Evolutionary conservation across 2,888 invertebrate species (phyloP).

Genomic region (Macrosiphum euphorbiae): DNA sequence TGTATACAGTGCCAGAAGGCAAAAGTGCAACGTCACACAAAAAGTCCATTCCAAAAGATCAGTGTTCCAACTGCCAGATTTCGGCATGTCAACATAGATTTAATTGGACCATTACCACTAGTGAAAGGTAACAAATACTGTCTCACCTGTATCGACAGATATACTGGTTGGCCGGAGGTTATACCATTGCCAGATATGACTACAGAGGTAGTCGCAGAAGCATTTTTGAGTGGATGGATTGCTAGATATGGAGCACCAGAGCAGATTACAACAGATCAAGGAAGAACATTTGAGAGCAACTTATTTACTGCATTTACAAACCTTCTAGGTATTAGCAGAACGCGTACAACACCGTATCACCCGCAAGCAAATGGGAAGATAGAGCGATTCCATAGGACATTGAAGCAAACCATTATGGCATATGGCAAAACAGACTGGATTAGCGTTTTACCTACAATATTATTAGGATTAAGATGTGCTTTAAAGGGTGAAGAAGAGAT

Average conservation of each 20-base stretch:
- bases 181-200: neutral
- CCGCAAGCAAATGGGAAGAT: constrained; percentile 58
- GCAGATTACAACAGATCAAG: too few species aligned
- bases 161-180: constrained; percentile 16
- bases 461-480: neutral
- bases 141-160: neutral
- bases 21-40: neutral
- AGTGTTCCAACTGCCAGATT: neutral
- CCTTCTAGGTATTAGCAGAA: neutral
- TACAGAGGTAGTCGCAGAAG: neutral
- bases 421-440: neutral
- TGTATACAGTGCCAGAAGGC: constrained; percentile 69
- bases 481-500: neutral
- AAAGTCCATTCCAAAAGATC: neutral
- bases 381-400: constrained; percentile 62
- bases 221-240: neutral
- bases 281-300: neutral
- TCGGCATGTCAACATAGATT: neutral
- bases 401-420: constrained; percentile 60
- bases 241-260: too few species aligned
- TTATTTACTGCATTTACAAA: neutral
- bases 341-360: constrained; percentile 41
- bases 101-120: constrained; percentile 61
- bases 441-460: neutral
- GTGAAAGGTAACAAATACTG: neutral